Evolutionary conservation across 2,797 vertebrate species (phyloP).

Genomic region (Lacerta agilis): DNA sequence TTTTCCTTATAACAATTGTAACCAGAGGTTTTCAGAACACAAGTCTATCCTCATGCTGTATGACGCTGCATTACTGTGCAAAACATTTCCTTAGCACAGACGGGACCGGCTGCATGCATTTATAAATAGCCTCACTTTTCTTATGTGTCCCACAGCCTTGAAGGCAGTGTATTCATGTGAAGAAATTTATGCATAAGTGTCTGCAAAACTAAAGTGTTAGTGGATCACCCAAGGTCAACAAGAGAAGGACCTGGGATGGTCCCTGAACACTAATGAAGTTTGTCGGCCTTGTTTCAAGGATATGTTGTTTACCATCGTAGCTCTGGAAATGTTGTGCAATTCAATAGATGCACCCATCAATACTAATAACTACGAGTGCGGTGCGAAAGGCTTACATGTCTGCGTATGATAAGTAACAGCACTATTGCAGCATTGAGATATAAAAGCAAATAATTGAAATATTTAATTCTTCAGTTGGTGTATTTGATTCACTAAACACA

Average conservation of each 20-base stretch:
- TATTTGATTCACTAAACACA: background rate
- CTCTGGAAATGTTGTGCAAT: constrained; percentile 36
- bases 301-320: constrained; percentile 50
- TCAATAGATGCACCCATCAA: background rate
- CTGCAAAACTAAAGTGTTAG: background rate
- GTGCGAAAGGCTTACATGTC: background rate
- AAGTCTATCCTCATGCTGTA: background rate
- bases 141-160: constrained; percentile 4
- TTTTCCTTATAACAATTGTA: background rate
- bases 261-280: constrained; percentile 54
- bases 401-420: background rate
- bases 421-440: background rate
- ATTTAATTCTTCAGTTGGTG: background rate
- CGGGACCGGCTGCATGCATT: no score
- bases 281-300: constrained; percentile 55
- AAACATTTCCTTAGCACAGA: background rate
- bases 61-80: background rate
- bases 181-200: constrained; percentile 3
- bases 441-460: background rate
- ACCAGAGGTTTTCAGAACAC: background rate
- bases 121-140: background rate
- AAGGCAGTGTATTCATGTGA: background rate
- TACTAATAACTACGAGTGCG: background rate
- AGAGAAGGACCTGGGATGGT: constrained; percentile 49
- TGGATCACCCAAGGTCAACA: constrained; percentile 38